A percentile compares a stretch with the other conserved stretches of the same genome.
phyloP scores from a whole-genome alignment of 2,797 vertebrate species.

The Margarornis squamiger region DNA sequence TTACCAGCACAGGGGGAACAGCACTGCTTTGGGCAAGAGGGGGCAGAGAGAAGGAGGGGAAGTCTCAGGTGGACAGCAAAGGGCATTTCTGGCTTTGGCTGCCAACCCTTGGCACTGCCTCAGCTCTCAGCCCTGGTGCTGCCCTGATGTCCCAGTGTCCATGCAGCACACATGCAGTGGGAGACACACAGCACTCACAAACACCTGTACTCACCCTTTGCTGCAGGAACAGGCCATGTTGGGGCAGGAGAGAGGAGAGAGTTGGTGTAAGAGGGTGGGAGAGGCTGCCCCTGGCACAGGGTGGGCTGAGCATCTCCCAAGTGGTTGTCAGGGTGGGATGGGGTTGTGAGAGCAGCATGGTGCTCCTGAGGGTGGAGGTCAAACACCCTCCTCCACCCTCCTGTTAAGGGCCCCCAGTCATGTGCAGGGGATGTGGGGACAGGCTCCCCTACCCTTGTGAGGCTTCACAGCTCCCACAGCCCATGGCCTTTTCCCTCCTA shows the following conservation, averaged over 20 bases:
- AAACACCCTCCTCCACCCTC: neutral
- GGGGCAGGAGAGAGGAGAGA: conserved; percentile 36
- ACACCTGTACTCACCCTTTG: conserved; percentile 64
- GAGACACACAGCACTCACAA: neutral
- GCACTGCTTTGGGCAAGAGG: neutral
- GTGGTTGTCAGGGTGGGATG: accelerated
- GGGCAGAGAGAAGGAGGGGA: neutral
- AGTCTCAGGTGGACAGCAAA: neutral
- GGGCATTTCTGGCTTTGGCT: neutral
- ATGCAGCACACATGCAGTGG: neutral
- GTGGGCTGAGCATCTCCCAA: neutral
- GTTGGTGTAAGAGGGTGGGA: neutral
- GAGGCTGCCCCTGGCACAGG: neutral
- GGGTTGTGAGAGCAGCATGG: neutral
- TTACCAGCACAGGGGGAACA: neutral
- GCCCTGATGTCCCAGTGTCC: neutral
- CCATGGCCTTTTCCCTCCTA: neutral
- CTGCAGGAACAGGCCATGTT: neutral
- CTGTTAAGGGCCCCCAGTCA: accelerated
- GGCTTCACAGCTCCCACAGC: neutral
- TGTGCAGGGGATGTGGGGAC: accelerated
- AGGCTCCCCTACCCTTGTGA: neutral
- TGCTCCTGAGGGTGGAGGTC: neutral
- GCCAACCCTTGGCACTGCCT: neutral
- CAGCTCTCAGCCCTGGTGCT: neutral